Base-by-base conservation (phyloP, 92 coral and sea anemone species). In the Phenganax marumi region DNA sequence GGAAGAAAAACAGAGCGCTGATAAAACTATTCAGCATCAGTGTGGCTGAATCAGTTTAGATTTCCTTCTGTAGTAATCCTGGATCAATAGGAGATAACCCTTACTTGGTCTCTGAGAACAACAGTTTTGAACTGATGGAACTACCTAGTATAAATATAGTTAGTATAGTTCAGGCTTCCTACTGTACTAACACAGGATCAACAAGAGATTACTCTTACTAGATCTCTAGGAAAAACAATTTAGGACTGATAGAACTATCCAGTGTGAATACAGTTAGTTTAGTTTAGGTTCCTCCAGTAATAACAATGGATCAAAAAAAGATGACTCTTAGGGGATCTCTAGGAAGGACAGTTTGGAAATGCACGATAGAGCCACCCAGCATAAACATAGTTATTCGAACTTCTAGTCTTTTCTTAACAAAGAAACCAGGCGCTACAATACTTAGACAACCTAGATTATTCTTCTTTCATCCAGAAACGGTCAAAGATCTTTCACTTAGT, bases 81-180 rank as follows among this genome's bases (percentile, higher is more conserved):
- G 43, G 5, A 33, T n/a, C 19, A 56, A 56, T 11, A 56, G n/a
- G 6, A 56, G 19, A 56, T 56, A 6, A 56, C 63, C 3, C 19
- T 56, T n/a, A 56, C 19, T 14, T 56, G 19, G 16, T 18, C 65
- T 58, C 23, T 19, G 23, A 39, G 43, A 13, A 62, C 3, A 62
- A 62, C 26, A 62, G 68, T 62, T 62, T 62, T n/a, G 68, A 62
- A 62, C 26, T 62, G 68, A 62, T 62, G 18, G 68, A 62, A 39
- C 33, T 62, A 62, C 18, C 19, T 18, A 33, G 43, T 33, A 33
- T 33, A 33, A 33, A 33, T 62, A 62, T 19, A 62, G 43, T 62
- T 62, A 62, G 68, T 62, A n/a, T 62, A 62, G 10, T 23, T 62
- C 18, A 19, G 26, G 26, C 18, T 62, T 19, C 68, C 68, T 19